Conservation (phyloP, 2,113 vertebrate genomes). For the Falco punctatus region DNA sequence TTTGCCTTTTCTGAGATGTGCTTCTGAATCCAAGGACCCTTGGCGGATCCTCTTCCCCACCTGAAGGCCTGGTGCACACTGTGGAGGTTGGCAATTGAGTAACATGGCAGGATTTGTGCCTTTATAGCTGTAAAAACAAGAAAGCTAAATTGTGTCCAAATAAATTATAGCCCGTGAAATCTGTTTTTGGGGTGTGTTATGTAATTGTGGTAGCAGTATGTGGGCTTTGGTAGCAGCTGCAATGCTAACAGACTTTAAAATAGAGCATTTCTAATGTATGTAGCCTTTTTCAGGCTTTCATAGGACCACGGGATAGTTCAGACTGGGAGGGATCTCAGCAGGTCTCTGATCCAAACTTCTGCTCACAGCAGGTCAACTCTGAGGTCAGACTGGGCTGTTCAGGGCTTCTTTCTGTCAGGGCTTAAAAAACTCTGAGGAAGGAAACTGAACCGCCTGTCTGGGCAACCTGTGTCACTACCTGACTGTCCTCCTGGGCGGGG, state of each 20-base stretch:
- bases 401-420: neutral
- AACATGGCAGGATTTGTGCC: neutral
- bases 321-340: neutral
- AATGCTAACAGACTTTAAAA: neutral
- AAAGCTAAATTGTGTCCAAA: neutral
- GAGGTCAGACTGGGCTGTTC: neutral
- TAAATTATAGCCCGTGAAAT: neutral
- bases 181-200: neutral
- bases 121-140: neutral
- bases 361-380: neutral
- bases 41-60: neutral
- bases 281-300: neutral
- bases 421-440: neutral
- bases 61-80: neutral
- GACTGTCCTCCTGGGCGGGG: neutral
- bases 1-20: neutral
- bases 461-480: neutral
- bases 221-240: neutral
- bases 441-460: neutral
- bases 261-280: accelerated
- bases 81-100: neutral
- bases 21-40: neutral
- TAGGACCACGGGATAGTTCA: neutral
- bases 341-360: neutral
- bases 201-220: neutral